A percentile compares a stretch with the other conserved stretches of the same genome.
phyloP scores from a whole-genome alignment of 1,140 invertebrate genomes.

The Drosophila punjabiensis region DNA sequence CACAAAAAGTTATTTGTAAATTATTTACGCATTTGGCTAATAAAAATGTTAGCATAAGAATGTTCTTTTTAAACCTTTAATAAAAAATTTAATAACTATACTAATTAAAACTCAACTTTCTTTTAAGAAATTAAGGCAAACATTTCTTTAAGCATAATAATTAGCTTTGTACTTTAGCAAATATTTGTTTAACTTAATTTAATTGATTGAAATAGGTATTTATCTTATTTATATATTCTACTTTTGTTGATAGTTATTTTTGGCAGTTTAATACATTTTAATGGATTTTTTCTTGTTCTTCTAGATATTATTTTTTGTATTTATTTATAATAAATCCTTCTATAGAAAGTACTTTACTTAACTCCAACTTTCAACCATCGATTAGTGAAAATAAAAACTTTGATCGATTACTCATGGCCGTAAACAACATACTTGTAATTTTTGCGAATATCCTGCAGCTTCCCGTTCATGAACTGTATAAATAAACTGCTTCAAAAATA shows the following conservation, averaged over 20 bases:
- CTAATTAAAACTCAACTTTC: not conserved
- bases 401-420: slow-evolving; percentile 13
- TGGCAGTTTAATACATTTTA: not conserved
- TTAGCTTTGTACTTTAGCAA: not conserved
- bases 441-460: slow-evolving; percentile 3
- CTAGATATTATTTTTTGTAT: not conserved
- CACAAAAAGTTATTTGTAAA: not conserved
- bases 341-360: not conserved
- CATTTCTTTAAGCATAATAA: not conserved
- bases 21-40: not conserved
- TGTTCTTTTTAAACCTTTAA: not conserved
- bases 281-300: not conserved
- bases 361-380: not conserved
- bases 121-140: not conserved
- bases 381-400: not conserved
- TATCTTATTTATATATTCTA: too few relatives aligned
- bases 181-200: not conserved
- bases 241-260: not conserved
- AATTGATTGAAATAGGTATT: too few relatives aligned
- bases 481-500: slow-evolving; percentile 36
- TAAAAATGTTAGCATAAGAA: not conserved
- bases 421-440: slow-evolving; percentile 18
- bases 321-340: not conserved
- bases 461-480: slow-evolving; percentile 23
- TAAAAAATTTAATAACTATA: not conserved